Percentiles rank a stretch among this genome's conserved stretches.
phyloP scores from a whole-genome alignment of 30 jellyfish, hydroid and myxozoan species.

The Aurelia sp. region DNA sequence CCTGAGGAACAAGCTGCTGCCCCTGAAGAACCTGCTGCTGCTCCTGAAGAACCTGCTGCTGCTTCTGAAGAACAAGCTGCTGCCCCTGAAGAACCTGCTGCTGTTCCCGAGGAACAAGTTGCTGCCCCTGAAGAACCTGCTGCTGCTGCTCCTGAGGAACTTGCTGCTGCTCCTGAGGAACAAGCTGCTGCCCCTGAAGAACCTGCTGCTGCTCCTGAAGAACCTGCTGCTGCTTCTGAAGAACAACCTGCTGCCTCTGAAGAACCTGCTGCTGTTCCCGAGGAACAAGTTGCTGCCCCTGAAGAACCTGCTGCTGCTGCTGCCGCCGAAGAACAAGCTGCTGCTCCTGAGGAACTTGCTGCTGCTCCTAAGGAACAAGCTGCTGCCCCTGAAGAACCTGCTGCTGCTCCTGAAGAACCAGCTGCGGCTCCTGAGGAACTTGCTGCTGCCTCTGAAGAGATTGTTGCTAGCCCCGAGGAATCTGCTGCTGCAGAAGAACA shows the following conservation, averaged over 20 bases:
- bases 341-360: constrained; percentile 35
- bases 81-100: constrained; percentile 19
- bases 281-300: constrained; percentile 17
- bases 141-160: not conserved
- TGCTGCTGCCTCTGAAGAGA: constrained; percentile 26
- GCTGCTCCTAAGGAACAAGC: not conserved
- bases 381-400: not conserved
- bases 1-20: constrained; percentile 23
- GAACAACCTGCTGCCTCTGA: not conserved
- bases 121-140: constrained; percentile 20
- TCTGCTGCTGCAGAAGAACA: not conserved
- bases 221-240: not conserved
- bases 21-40: constrained; percentile 33
- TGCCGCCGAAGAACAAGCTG: constrained; percentile 13
- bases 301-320: constrained; percentile 49
- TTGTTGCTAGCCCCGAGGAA: constrained; percentile 5
- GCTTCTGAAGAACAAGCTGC: constrained; percentile 5
- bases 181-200: constrained; percentile 39
- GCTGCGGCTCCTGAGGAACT: constrained; percentile 23
- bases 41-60: constrained; percentile 10
- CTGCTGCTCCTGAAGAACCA: not conserved
- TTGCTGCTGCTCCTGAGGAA: constrained; percentile 6
- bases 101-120: not conserved
- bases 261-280: constrained; percentile 11
- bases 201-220: constrained; percentile 6